Conservation (phyloP, 2,888 invertebrate genomes). For the Pollenia amentaria region DNA sequence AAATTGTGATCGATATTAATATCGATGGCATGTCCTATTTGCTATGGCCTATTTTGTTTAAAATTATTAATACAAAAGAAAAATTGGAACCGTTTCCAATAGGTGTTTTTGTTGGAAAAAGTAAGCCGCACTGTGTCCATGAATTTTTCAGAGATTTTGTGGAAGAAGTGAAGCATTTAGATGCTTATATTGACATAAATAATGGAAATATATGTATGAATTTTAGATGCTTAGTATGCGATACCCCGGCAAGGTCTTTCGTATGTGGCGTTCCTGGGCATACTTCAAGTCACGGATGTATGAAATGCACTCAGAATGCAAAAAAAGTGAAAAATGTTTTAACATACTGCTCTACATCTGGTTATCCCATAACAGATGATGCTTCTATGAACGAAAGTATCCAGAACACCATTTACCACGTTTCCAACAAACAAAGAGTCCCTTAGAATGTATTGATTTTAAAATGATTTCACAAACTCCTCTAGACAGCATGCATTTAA, state of each 20-base stretch:
- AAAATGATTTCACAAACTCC: slow-evolving; percentile 17
- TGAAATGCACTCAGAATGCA: neutral
- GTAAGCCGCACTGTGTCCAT: slow-evolving; percentile 27
- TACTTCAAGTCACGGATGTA: neutral
- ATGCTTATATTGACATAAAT: slow-evolving; percentile 37
- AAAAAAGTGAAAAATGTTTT: neutral
- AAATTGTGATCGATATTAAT: neutral
- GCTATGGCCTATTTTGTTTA: too few relatives aligned
- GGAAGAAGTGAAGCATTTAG: slow-evolving; percentile 43
- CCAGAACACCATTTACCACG: slow-evolving; percentile 12
- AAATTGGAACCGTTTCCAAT: too few relatives aligned
- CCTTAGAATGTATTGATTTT: neutral
- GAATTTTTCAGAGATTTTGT: slow-evolving; percentile 47
- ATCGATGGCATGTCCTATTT: too few relatives aligned
- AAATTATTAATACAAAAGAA: too few relatives aligned
- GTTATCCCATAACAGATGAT: slow-evolving; percentile 8
- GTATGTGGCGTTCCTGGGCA: slow-evolving; percentile 14
- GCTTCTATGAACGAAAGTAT: slow-evolving; percentile 10
- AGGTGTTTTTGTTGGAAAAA: neutral
- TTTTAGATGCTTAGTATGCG: slow-evolving; percentile 30
- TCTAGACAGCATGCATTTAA: slow-evolving; percentile 10
- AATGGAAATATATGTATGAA: slow-evolving; percentile 20
- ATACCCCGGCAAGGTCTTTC: slow-evolving; percentile 25
- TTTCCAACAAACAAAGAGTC: neutral
- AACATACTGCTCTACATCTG: slow-evolving; percentile 13